phyloP scores from a whole-genome alignment of 2,888 invertebrate species.

The Dascillus cervinus region DNA sequence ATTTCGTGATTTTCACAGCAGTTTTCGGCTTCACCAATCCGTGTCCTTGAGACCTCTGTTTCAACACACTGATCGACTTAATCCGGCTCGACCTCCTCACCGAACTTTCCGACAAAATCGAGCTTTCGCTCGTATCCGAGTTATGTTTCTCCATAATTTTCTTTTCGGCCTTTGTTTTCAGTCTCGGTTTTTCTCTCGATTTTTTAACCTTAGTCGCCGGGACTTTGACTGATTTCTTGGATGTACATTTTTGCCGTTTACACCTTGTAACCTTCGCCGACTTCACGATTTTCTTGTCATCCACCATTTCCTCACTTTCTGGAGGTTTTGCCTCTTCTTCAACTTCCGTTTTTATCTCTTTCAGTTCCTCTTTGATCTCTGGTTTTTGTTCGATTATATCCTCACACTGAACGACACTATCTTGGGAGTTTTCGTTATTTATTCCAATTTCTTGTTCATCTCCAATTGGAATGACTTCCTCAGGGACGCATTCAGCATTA shows the following conservation, averaged over 20 bases:
- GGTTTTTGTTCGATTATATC: constrained; percentile 6
- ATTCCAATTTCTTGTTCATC: constrained; percentile 18
- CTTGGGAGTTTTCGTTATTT: constrained; percentile 7
- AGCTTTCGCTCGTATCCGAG: constrained; percentile 7
- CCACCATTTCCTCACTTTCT: constrained; percentile 6
- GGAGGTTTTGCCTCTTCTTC: constrained; percentile 9
- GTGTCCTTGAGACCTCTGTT: constrained; percentile 56
- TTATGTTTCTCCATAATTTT: constrained; percentile 6
- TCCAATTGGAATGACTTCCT: constrained; percentile 17
- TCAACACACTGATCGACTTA: constrained; percentile 63
- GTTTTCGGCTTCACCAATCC: constrained; percentile 51
- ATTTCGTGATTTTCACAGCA: constrained; percentile 43
- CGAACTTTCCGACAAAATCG: constrained; percentile 16
- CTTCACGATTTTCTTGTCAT: constrained; percentile 10
- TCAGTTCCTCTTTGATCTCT: constrained; percentile 2
- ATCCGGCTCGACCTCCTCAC: constrained; percentile 69
- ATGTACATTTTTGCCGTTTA: constrained; percentile 27
- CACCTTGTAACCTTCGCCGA: constrained; percentile 23
- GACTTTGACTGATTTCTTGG: constrained; percentile 2
- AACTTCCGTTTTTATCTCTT: not conserved
- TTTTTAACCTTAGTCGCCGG: constrained; percentile 16
- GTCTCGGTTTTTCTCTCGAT: constrained; percentile 21
- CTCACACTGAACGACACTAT: constrained; percentile 8
- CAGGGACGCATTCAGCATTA: constrained; percentile 27
- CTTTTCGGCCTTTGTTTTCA: constrained; percentile 17